These are phyloP conservation scores for Fistularia commersonii DNA, from an alignment of 2,797 vertebrate genomes.

Conservation along the genomic window DNA sequence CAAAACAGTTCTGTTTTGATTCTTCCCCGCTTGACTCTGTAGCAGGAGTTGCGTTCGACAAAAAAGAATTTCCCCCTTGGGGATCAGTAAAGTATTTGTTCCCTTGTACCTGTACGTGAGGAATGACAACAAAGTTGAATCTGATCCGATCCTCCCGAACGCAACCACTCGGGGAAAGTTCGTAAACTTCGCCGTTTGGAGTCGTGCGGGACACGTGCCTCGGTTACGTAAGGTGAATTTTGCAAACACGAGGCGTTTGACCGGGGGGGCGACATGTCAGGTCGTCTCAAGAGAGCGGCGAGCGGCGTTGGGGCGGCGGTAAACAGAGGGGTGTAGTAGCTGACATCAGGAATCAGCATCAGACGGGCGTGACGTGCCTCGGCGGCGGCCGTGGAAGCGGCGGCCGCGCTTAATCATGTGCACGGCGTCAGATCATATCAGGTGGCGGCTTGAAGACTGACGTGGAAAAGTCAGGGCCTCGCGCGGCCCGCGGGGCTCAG, in stretches of 20 bases:
- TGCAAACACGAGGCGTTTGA: slow-evolving; percentile 19
- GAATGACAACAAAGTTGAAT: no score
- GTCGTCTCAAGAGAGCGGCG: slow-evolving; percentile 27
- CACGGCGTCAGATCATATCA: slow-evolving; percentile 60
- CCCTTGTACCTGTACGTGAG: no score
- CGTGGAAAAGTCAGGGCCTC: slow-evolving; percentile 56
- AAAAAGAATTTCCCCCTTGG: no score
- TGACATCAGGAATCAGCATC: slow-evolving; percentile 58
- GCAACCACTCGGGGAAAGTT: no score
- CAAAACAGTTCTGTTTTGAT: no score
- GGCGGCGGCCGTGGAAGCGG: slow-evolving; percentile 5
- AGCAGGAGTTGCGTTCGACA: no score
- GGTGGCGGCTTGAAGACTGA: slow-evolving; percentile 36
- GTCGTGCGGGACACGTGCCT: no score
- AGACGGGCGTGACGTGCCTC: slow-evolving; percentile 27
- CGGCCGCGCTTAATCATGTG: slow-evolving; percentile 14
- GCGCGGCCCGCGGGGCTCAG: no score
- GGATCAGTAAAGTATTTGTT: no score
- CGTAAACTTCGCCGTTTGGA: no score
- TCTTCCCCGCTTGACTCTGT: no score
- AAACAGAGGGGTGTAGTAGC: slow-evolving; percentile 34
- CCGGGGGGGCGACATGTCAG: slow-evolving; percentile 42
- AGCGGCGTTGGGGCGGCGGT: slow-evolving; percentile 22
- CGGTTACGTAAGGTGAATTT: slow-evolving; percentile 21
- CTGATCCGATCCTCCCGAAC: no score